phyloP scores from a whole-genome alignment of 1,140 invertebrate species.

The Drosophila yakuba region DNA sequence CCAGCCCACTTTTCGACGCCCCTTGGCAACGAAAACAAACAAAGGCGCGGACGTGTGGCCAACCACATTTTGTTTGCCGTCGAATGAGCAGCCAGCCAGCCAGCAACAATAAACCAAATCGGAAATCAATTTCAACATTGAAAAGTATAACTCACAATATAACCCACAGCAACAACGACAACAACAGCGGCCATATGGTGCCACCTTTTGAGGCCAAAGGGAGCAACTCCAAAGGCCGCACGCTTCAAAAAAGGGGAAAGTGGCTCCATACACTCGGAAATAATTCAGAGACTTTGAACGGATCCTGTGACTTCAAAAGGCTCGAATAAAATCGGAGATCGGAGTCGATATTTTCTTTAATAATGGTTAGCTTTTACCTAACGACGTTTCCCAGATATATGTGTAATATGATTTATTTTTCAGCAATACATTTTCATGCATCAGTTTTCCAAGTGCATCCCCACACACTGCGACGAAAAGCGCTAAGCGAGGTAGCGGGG shows the following conservation, averaged over 20 bases:
- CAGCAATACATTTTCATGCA: too few relatives aligned
- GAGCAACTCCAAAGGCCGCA: slow-evolving; percentile 45
- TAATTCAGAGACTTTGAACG: neutral
- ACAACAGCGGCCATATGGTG: slow-evolving; percentile 68
- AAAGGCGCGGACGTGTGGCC: slow-evolving; percentile 64
- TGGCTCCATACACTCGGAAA: slow-evolving; percentile 6
- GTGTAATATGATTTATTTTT: too few relatives aligned
- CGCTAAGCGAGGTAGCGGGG: slow-evolving; percentile 12
- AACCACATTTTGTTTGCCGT: slow-evolving; percentile 57
- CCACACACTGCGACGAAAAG: neutral
- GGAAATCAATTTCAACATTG: slow-evolving; percentile 79
- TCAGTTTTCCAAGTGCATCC: slow-evolving; percentile 2
- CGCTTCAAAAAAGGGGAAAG: slow-evolving; percentile 30
- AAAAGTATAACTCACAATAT: slow-evolving; percentile 68
- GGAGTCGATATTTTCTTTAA: neutral
- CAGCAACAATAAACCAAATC: slow-evolving; percentile 58
- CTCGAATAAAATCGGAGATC: too few relatives aligned
- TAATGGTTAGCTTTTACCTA: too few relatives aligned
- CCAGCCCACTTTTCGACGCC: slow-evolving; percentile 1
- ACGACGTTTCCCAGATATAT: too few relatives aligned
- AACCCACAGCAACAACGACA: slow-evolving; percentile 19
- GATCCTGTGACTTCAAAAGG: too few relatives aligned
- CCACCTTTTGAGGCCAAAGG: slow-evolving; percentile 65
- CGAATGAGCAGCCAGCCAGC: slow-evolving; percentile 49
- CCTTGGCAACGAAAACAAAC: slow-evolving; percentile 41